phyloP scores from a whole-genome alignment of 2,797 vertebrate genomes.

The Hafferia zeledoni region DNA sequence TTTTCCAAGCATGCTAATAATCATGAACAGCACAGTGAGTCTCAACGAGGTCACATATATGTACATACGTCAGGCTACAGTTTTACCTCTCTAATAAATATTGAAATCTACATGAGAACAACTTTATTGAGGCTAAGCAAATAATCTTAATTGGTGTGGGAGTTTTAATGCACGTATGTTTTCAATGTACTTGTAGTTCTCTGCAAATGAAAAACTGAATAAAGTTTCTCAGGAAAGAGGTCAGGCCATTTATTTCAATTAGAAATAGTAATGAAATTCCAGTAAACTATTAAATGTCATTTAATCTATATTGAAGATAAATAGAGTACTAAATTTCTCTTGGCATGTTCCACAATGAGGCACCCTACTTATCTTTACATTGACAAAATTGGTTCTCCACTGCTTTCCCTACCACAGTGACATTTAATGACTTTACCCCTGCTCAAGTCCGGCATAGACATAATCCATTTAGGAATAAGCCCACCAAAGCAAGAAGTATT shows the following conservation, averaged over 20 bases:
- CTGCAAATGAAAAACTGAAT: constrained; percentile 39
- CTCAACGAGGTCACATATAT: background rate
- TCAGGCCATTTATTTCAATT: constrained; percentile 73
- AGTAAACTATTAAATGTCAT: constrained; percentile 75
- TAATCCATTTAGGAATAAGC: background rate
- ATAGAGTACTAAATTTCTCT: constrained; percentile 57
- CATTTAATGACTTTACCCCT: constrained; percentile 3
- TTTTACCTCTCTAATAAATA: constrained; percentile 29
- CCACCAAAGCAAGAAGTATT: background rate
- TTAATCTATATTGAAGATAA: constrained; percentile 68
- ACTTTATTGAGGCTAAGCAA: constrained; percentile 5
- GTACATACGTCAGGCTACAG: background rate
- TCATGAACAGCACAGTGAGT: constrained; percentile 6
- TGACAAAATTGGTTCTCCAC: constrained; percentile 17
- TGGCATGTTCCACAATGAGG: constrained; percentile 36
- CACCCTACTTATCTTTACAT: constrained; percentile 39
- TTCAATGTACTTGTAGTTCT: constrained; percentile 56
- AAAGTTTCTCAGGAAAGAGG: constrained; percentile 56
- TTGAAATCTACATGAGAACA: background rate
- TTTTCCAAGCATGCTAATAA: background rate
- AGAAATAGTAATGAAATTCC: constrained; percentile 74
- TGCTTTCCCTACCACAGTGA: background rate
- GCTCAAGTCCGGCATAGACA: background rate
- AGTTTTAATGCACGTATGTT: background rate
- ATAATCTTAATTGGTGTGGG: background rate